These are phyloP conservation scores for Phortica variegata DNA, from an alignment of 1,140 invertebrate species.

Conservation along the genomic window DNA sequence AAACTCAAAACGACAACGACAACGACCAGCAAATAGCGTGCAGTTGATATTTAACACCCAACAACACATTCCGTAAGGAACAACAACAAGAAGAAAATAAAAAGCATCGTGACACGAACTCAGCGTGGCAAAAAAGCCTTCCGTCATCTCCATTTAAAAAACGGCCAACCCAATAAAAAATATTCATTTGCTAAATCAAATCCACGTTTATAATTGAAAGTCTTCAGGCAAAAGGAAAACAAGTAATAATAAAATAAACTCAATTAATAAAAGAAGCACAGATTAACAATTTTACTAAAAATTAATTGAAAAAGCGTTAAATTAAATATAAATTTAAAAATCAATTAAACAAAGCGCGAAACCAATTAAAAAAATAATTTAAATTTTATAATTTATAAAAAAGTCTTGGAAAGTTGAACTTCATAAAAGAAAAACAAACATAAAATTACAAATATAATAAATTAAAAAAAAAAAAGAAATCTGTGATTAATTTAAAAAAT, in stretches of 20 bases:
- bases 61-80: neutral
- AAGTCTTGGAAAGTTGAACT: too few relatives aligned
- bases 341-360: too few relatives aligned
- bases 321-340: too few relatives aligned
- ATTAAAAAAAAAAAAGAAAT: slow-evolving; percentile 6
- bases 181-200: slow-evolving; percentile 3
- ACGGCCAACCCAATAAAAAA: slow-evolving; percentile 18
- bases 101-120: too few relatives aligned
- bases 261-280: too few relatives aligned
- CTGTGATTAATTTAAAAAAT: slow-evolving; percentile 34
- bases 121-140: slow-evolving; percentile 9
- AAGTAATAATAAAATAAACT: slow-evolving; percentile 18
- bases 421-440: slow-evolving; percentile 21
- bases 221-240: slow-evolving; percentile 23
- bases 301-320: too few relatives aligned
- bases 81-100: too few relatives aligned
- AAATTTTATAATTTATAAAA: too few relatives aligned
- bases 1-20: slow-evolving; percentile 8
- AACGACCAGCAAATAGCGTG: slow-evolving; percentile 7
- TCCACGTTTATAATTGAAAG: neutral
- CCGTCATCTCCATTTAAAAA: slow-evolving; percentile 30
- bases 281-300: too few relatives aligned
- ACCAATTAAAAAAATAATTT: too few relatives aligned
- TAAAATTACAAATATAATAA: neutral
- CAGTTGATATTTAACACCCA: slow-evolving; percentile 5